Conservation (phyloP, 2,113 vertebrate species). For the Haemorhous mexicanus region DNA sequence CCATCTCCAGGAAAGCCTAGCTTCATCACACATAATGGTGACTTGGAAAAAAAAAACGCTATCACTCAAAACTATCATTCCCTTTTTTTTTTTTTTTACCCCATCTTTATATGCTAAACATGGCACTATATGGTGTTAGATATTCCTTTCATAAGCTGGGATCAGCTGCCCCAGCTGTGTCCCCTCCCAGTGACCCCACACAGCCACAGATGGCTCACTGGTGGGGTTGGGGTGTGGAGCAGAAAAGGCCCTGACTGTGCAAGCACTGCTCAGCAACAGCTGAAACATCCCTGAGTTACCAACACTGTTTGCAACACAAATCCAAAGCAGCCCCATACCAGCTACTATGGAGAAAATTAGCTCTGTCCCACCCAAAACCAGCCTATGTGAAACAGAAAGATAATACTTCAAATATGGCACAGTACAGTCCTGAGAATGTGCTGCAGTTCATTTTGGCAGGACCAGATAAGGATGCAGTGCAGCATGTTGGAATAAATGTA, state of each 20-base stretch:
- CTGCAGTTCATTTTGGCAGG: neutral
- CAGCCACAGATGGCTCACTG: neutral
- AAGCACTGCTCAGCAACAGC: neutral
- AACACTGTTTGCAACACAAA: neutral
- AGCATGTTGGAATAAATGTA: neutral
- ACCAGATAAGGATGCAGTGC: neutral
- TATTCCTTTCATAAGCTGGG: neutral
- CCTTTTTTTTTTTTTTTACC: neutral
- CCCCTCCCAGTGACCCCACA: neutral
- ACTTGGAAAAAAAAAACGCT: neutral
- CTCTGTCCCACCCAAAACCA: neutral
- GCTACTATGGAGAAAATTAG: neutral
- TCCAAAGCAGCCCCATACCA: rapidly evolving
- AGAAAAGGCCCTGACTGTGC: neutral
- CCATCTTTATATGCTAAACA: neutral
- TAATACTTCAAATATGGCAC: neutral
- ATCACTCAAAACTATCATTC: neutral
- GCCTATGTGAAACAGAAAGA: neutral
- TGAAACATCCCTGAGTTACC: neutral
- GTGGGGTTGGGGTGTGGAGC: neutral
- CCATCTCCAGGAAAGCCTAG: neutral
- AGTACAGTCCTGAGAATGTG: neutral
- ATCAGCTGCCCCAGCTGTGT: neutral
- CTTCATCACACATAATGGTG: rapidly evolving
- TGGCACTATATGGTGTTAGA: neutral